Evolutionary conservation across 2,888 invertebrate genomes (phyloP).

Genomic region (Torymus aiolomorphi): DNA sequence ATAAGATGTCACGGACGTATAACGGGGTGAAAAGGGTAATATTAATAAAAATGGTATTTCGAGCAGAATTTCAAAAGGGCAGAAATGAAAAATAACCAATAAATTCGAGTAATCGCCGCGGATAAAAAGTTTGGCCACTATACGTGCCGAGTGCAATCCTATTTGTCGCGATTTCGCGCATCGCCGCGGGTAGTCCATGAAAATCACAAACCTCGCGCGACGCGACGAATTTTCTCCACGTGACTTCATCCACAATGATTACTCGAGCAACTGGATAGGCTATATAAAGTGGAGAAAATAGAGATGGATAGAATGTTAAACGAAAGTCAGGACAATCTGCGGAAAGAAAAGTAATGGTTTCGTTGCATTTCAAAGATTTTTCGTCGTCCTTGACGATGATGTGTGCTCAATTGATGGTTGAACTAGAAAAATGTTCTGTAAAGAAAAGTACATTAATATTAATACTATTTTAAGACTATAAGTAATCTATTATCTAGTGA

Average conservation of each 20-base stretch:
- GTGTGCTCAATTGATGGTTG: too few species aligned
- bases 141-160: neutral
- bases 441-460: too few species aligned
- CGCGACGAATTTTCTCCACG: conserved; percentile 9
- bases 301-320: neutral
- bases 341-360: too few species aligned
- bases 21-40: neutral
- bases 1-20: neutral
- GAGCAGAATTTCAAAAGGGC: neutral
- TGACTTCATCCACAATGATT: neutral
- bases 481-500: too few species aligned
- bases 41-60: conserved; percentile 6
- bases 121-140: conserved; percentile 3
- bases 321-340: neutral
- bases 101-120: conserved; percentile 1
- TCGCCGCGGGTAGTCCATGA: conserved; percentile 1
- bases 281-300: neutral
- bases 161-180: conserved; percentile 11
- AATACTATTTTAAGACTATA: too few species aligned
- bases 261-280: neutral
- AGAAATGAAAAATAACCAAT: conserved; percentile 19
- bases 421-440: too few species aligned
- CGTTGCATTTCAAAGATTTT: too few species aligned
- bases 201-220: conserved; percentile 22
- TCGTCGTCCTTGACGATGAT: too few species aligned